Percentiles rank a stretch among this genome's conserved stretches.
Conservation (phyloP, 2,888 invertebrate genomes). For the Philonicus albiceps region DNA sequence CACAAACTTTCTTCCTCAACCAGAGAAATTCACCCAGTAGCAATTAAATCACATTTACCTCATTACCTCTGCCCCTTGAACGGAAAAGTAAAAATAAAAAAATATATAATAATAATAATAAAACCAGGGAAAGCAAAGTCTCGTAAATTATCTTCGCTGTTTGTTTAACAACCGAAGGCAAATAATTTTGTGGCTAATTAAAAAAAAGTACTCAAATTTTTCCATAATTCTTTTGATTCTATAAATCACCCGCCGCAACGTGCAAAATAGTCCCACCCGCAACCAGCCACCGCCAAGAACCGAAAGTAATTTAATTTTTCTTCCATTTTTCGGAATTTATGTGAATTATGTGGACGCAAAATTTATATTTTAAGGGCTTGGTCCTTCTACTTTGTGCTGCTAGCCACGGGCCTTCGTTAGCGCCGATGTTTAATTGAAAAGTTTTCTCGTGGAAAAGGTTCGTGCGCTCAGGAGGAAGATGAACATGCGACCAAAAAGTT, state of each 20-base stretch:
- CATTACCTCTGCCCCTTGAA: not conserved
- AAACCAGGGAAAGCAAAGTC: not conserved
- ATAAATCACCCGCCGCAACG: slow-evolving; percentile 10
- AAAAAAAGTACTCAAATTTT: slow-evolving; percentile 37
- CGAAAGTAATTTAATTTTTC: slow-evolving; percentile 32
- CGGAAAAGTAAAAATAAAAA: not conserved
- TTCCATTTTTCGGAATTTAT: slow-evolving; percentile 33
- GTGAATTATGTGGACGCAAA: slow-evolving; percentile 26
- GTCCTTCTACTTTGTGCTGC: not conserved
- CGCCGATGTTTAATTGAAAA: slow-evolving; percentile 29
- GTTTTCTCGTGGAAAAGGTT: not conserved
- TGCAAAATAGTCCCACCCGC: not conserved
- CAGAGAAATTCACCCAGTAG: not conserved
- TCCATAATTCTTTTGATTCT: slow-evolving; percentile 27
- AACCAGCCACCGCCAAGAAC: not conserved
- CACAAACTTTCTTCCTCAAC: not conserved
- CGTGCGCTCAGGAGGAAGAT: not conserved
- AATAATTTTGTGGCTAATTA: slow-evolving; percentile 32
- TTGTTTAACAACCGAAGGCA: slow-evolving; percentile 26
- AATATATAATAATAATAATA: not conserved
- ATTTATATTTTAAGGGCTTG: slow-evolving; percentile 3
- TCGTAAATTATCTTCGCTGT: slow-evolving; percentile 11
- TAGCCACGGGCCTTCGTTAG: slow-evolving; percentile 4
- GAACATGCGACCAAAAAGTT: not conserved
- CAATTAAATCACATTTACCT: not conserved